Conservation (phyloP, 2,113 vertebrate species). For the Piaya cayana region DNA sequence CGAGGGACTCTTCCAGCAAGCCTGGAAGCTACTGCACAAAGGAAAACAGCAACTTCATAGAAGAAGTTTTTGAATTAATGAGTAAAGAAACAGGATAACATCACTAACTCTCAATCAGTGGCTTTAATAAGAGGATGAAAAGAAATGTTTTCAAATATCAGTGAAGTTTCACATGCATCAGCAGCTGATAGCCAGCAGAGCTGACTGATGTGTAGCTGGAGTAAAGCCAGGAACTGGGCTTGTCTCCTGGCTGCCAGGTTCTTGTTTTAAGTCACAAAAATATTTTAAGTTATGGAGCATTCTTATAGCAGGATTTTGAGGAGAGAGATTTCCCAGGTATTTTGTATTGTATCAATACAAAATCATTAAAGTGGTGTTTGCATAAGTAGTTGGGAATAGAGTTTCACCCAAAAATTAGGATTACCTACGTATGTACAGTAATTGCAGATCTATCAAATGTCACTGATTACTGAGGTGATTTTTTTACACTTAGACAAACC, state of each 20-base stretch:
- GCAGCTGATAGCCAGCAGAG: background rate
- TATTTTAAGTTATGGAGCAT: fast-evolving
- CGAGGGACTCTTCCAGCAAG: background rate
- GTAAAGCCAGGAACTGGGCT: background rate
- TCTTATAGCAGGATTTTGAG: background rate
- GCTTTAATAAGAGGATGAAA: background rate
- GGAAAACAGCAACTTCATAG: background rate
- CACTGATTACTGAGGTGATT: background rate
- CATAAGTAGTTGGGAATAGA: fast-evolving
- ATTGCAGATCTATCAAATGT: background rate
- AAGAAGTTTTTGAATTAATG: background rate
- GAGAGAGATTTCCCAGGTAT: background rate
- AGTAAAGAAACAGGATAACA: background rate
- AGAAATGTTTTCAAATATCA: background rate
- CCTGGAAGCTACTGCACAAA: background rate
- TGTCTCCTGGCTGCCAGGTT: fast-evolving
- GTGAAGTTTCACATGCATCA: fast-evolving
- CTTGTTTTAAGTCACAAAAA: background rate
- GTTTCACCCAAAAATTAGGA: background rate
- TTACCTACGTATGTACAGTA: fast-evolving
- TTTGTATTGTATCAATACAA: background rate
- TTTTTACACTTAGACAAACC: background rate
- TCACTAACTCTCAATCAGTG: background rate
- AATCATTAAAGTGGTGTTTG: background rate
- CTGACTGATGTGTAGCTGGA: background rate